These are phyloP conservation scores for Osmoderma eremita DNA, from an alignment of 2,888 invertebrate genomes.

Conservation along the genomic window DNA sequence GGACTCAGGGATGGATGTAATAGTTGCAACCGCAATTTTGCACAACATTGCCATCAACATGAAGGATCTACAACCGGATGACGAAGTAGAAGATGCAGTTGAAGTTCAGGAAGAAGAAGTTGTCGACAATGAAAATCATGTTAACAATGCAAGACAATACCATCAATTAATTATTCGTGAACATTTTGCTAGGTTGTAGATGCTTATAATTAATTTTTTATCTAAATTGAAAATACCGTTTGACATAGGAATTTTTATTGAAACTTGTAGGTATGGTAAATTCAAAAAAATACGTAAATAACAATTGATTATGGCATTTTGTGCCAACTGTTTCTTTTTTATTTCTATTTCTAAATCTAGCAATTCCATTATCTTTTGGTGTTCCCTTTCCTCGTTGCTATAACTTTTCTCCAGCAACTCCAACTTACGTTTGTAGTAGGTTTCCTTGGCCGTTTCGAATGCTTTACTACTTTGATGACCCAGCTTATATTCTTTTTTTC, in stretches of 20 bases:
- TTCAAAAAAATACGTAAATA: too few species aligned
- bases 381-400: neutral
- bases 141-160: too few species aligned
- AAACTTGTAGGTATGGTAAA: too few species aligned
- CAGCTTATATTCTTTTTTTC: neutral
- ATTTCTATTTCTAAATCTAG: neutral
- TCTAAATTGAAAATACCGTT: neutral
- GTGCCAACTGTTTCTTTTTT: neutral
- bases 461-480: neutral
- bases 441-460: neutral
- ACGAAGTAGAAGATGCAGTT: constrained; percentile 45
- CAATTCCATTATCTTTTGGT: neutral
- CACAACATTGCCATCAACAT: constrained; percentile 50
- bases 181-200: neutral
- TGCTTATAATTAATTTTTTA: neutral
- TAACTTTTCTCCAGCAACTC: neutral
- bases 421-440: neutral
- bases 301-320: too few species aligned
- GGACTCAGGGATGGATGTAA: constrained; percentile 23
- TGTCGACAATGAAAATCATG: neutral
- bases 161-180: neutral
- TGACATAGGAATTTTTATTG: too few species aligned
- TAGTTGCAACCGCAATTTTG: too few species aligned
- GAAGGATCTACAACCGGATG: too few species aligned
- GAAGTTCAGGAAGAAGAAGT: neutral